Conservation (phyloP, 2,113 vertebrate species). For the Elgaria multicarinata region DNA sequence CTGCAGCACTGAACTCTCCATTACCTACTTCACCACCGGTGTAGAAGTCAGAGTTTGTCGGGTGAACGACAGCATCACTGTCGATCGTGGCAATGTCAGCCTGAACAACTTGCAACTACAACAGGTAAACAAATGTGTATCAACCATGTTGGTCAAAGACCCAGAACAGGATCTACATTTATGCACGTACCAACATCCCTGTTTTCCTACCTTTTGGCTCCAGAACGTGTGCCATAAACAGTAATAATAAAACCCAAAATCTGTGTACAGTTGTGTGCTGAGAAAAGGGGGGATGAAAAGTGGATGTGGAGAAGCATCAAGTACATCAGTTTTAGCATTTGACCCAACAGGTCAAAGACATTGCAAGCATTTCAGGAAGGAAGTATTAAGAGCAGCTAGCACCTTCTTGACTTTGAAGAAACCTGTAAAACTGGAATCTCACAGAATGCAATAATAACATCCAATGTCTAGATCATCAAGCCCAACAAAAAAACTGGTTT, state of each 20-base stretch:
- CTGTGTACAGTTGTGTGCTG: constrained; percentile 79
- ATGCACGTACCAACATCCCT: constrained; percentile 81
- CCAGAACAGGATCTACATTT: constrained; percentile 83
- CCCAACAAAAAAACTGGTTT: constrained; percentile 81
- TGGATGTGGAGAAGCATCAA: constrained; percentile 77
- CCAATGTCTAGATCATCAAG: constrained; percentile 74
- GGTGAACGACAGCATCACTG: constrained; percentile 99
- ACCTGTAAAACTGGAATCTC: constrained; percentile 77
- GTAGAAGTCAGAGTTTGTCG: constrained; percentile 98
- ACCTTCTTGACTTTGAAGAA: constrained; percentile 77
- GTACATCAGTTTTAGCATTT: constrained; percentile 79
- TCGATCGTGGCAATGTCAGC: constrained; percentile 99
- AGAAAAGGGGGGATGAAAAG: constrained; percentile 68
- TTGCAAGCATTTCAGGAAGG: constrained; percentile 79
- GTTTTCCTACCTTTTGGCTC: constrained; percentile 81
- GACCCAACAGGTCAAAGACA: constrained; percentile 80
- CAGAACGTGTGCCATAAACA: constrained; percentile 76
- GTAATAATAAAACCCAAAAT: constrained; percentile 70
- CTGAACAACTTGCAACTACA: constrained; percentile 99
- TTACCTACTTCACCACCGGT: constrained; percentile 99
- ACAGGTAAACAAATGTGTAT: constrained; percentile 94
- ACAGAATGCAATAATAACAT: constrained; percentile 74
- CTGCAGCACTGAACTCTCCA: constrained; percentile 86
- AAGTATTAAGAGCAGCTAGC: constrained; percentile 76
- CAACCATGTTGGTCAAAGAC: constrained; percentile 87